A percentile compares a stretch with the other conserved stretches of the same genome.
These are phyloP conservation scores for Triplophysa bombifrons DNA, from an alignment of 2,797 vertebrate species.

Conservation along the genomic window DNA sequence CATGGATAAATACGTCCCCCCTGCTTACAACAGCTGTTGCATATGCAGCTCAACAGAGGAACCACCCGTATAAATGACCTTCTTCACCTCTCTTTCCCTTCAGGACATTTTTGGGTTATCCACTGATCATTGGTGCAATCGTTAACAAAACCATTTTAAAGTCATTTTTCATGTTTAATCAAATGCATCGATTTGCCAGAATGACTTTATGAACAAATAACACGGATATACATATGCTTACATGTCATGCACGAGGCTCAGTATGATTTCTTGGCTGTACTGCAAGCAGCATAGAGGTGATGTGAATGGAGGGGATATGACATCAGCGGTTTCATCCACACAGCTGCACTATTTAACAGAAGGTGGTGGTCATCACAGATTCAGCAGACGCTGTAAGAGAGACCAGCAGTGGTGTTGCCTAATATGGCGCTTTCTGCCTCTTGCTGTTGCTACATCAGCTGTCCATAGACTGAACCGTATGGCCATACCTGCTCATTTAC, in stretches of 20 bases:
- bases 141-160: too few relatives aligned
- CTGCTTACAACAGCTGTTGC: conserved; percentile 45
- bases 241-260: not conserved
- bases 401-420: conserved; percentile 30
- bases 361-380: conserved; percentile 23
- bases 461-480: conserved; percentile 35
- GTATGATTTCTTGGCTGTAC: not conserved
- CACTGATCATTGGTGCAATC: too few relatives aligned
- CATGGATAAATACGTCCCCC: conserved; percentile 39
- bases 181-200: too few relatives aligned
- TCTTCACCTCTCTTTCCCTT: not conserved
- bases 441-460: conserved; percentile 41
- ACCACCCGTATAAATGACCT: conserved; percentile 22
- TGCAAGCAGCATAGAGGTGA: not conserved
- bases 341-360: conserved; percentile 30
- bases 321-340: conserved; percentile 32
- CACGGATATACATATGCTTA: not conserved
- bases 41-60: conserved; percentile 24
- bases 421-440: conserved; percentile 34
- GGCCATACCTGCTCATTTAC: conserved; percentile 37
- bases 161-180: too few relatives aligned
- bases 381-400: conserved; percentile 36
- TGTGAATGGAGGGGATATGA: not conserved
- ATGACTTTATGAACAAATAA: too few relatives aligned
- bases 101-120: too few relatives aligned